Base-by-base conservation (phyloP, 2,888 invertebrate genomes). In the Spodoptera picta region DNA sequence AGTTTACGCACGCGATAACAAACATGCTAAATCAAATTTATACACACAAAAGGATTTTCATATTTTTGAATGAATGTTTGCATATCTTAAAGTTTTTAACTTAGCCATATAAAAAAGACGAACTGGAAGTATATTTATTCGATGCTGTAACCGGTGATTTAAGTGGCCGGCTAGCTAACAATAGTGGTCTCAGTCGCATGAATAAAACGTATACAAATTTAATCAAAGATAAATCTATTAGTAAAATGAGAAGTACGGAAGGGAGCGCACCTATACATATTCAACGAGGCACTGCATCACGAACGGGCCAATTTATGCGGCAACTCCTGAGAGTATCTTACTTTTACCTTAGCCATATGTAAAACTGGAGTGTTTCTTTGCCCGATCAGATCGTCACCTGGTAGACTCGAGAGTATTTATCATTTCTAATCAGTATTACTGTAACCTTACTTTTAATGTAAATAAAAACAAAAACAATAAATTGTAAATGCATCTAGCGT, bases 221-320 rank as follows among this genome's bases (percentile, higher is more conserved):
- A 94, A 94, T 94, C 94, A 94, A 92, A 94, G 92, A 91, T 92
- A 93, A 94, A 94, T 94, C 94, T 94, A 94, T 94, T 94, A 94
- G 94, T 93, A 94, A 94, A 94, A 94, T 94, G 94, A 94, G 94
- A 93, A 94, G 91, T 93, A 93, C 92, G 94, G 94, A 93, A 94
- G 94, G 94, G 94, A 92, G 92, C 92, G 87, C 91, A 93, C 90
- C 91, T 93, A 94, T 94, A 94, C 94, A 94, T 94, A 94, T 94
- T 94, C 94, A 94, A 94, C 94, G 87, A 92, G 92, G 91, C 83
- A 92, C 92, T 94, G 94, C 93, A 94, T 94, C 94, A 94, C 94
- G 94, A 94, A 90, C 91, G 86, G 87, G 90, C 91, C 90, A 92
- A 94, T 94, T 94, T 94, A 94, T 94, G 91, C 91, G 90, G 89